Conservation (phyloP, 2,888 invertebrate genomes). For the Hemithea aestivaria region DNA sequence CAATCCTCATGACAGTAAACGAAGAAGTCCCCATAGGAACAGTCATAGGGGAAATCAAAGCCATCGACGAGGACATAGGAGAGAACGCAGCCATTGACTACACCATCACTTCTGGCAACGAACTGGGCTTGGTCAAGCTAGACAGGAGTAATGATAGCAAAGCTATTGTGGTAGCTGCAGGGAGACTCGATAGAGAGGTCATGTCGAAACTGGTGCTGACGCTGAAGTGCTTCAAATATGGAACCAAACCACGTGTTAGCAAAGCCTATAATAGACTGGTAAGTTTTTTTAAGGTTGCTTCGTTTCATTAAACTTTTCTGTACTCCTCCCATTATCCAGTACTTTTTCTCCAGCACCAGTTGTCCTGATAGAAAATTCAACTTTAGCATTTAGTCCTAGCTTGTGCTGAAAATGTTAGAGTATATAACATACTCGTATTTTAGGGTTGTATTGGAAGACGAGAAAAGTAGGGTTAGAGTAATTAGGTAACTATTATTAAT, state of each 20-base stretch:
- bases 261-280: slow-evolving; percentile 82
- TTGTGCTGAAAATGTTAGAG: too few species aligned
- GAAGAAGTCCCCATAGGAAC: slow-evolving; percentile 85
- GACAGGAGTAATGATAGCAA: slow-evolving; percentile 82
- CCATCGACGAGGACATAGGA: slow-evolving; percentile 86
- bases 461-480: too few species aligned
- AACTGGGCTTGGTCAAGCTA: slow-evolving; percentile 80
- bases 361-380: too few species aligned
- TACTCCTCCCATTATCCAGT: too few species aligned
- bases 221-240: slow-evolving; percentile 84
- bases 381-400: too few species aligned
- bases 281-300: too few species aligned
- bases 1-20: slow-evolving; percentile 79
- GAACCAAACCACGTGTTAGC: slow-evolving; percentile 55
- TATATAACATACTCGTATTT: too few species aligned
- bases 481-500: too few species aligned
- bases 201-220: slow-evolving; percentile 79
- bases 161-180: slow-evolving; percentile 80
- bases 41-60: slow-evolving; percentile 83
- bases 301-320: too few species aligned
- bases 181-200: slow-evolving; percentile 83
- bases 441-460: too few species aligned
- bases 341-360: too few species aligned
- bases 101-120: slow-evolving; percentile 86
- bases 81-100: slow-evolving; percentile 88